Conservation (phyloP, 2,888 invertebrate species). For the Tethea ocularis region DNA sequence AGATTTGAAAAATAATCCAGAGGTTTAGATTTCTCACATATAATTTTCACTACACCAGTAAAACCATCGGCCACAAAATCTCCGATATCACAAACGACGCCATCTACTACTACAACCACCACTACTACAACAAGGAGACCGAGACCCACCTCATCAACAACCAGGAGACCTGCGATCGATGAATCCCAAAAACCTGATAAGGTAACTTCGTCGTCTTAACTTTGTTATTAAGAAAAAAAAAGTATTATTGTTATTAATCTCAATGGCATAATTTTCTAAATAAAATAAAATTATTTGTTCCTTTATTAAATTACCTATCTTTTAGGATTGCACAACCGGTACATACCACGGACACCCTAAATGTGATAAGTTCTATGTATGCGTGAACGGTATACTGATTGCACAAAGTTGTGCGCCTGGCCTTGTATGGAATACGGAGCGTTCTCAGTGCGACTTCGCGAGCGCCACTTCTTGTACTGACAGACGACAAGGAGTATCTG, state of each 20-base stretch:
- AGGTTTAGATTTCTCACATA: background rate
- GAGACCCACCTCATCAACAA: constrained; percentile 46
- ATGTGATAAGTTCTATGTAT: constrained; percentile 90
- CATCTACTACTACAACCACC: constrained; percentile 34
- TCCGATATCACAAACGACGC: constrained; percentile 43
- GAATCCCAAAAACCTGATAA: constrained; percentile 56
- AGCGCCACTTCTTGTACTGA: constrained; percentile 85
- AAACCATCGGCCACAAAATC: constrained; percentile 58
- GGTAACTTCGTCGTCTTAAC: constrained; percentile 41
- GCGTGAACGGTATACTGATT: constrained; percentile 89
- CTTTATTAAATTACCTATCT: constrained; percentile 2
- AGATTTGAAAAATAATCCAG: background rate
- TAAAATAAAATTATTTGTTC: background rate
- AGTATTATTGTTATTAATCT: background rate
- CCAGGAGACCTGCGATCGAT: constrained; percentile 48
- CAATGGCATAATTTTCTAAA: too few species aligned
- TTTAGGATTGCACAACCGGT: constrained; percentile 86
- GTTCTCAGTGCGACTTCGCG: constrained; percentile 90
- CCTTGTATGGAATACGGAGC: constrained; percentile 87
- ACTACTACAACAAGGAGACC: constrained; percentile 37
- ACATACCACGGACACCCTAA: constrained; percentile 89
- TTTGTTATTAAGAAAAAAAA: background rate
- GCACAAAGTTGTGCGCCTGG: constrained; percentile 90
- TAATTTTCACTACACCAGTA: constrained; percentile 22
- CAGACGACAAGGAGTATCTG: constrained; percentile 53